Percentiles rank a stretch among this genome's conserved stretches.
Conservation (phyloP, 1,140 invertebrate genomes). For the Probaryconus sp. region DNA sequence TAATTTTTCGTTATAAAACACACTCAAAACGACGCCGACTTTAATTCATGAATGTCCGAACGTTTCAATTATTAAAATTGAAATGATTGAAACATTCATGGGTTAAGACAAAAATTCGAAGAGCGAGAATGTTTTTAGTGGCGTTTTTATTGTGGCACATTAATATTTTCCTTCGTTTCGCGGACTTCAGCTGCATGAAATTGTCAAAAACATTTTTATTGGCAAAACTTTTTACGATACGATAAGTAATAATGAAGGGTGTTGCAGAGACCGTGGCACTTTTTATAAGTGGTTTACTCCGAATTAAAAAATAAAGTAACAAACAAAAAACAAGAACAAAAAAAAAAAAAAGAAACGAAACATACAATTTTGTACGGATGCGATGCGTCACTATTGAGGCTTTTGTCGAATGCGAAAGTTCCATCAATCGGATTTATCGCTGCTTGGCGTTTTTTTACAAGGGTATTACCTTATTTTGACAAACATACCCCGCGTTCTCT, state of each 20-base stretch:
- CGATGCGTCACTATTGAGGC: not conserved
- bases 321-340: no score
- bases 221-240: conserved; percentile 17
- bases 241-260: conserved; percentile 1
- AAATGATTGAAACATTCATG: no score
- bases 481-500: conserved; percentile 19
- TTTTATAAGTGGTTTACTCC: conserved; percentile 19
- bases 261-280: conserved; percentile 11
- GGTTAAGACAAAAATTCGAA: no score
- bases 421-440: not conserved
- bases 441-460: conserved; percentile 10
- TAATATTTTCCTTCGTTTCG: not conserved
- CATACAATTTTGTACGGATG: conserved; percentile 14
- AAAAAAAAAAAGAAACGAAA: not conserved
- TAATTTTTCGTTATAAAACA: no score
- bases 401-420: not conserved
- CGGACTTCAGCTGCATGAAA: conserved; percentile 20
- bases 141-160: not conserved
- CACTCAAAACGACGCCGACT: no score
- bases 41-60: no score
- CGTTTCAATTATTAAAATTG: no score
- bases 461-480: not conserved
- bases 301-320: conserved; percentile 2
- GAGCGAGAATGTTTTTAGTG: no score
- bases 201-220: conserved; percentile 34